Base-by-base conservation (phyloP, 2,797 vertebrate species). In the Argya squamiceps region DNA sequence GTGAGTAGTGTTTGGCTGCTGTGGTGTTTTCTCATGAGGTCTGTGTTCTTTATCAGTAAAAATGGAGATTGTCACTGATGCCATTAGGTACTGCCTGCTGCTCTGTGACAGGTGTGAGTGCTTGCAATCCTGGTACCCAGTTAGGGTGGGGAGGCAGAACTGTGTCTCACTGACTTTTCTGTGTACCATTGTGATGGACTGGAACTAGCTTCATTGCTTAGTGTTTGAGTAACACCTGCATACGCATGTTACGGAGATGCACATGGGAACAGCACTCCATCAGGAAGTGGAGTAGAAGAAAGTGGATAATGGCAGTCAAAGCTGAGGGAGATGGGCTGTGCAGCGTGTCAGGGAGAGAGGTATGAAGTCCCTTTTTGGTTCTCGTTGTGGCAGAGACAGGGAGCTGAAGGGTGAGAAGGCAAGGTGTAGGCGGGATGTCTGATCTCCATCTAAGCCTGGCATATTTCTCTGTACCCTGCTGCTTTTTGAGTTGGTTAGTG, bases 181-280 rank as follows among this genome's bases (percentile, higher is more conserved):
- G 6, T 3, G 1, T 37, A 6, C 4, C 6, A 3, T 8, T 17
- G 1, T 60, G 67, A 30, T 12, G 39, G 26, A 15, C 41, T 70
- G 64, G 67, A 79, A 64, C n/a, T 24, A 20, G 15, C 23, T 84
- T 69, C 1, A 5, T 41, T 56, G 53, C 50, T 30, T 50, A 20
- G 15, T 53, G 78, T 67, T 39, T 63, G 37, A 56, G 56, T 55
- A 34, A 56, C 15, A 5, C 4, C 29, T 53, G 26, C 39, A 0
- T 18, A 5, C 0, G 1, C 0, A 0, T 18, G 6, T 50, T 29
- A n/a, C 14, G 64, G 29, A 29, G 17, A 10, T 37, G 52, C 10
- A 2, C 1, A 4, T 2, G 8, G 55, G 16, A 69, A 8, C 34
- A 68, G 58, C 36, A 6, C 23, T 41, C 6, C 0, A 0, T 15